phyloP scores from a whole-genome alignment of 2,113 vertebrate genomes.

The Carlito syrichta region DNA sequence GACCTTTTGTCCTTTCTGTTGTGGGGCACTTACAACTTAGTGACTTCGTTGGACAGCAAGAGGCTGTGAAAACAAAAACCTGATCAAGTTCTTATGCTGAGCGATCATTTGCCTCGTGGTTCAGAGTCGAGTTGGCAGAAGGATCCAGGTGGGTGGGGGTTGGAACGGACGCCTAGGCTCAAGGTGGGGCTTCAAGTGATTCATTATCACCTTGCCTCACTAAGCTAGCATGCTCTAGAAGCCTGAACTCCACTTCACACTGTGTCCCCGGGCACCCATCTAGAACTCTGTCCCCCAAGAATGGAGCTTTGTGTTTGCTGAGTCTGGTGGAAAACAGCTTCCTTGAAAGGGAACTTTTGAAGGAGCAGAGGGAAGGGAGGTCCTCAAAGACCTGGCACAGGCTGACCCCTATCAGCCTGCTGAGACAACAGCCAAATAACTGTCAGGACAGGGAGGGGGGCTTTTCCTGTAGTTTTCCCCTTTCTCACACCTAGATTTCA shows the following conservation, averaged over 20 bases:
- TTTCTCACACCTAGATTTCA: background rate
- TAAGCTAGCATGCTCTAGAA: background rate
- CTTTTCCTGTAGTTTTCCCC: background rate
- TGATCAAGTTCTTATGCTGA: slow-evolving; percentile 65
- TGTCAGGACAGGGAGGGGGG: background rate
- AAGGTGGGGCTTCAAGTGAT: background rate
- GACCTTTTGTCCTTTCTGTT: slow-evolving; percentile 75
- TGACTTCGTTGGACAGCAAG: slow-evolving; percentile 77
- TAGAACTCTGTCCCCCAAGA: background rate
- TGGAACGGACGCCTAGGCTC: background rate
- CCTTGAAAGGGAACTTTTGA: background rate
- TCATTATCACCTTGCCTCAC: background rate
- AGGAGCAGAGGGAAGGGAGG: background rate
- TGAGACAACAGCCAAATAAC: background rate
- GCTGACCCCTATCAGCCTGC: too few relatives aligned
- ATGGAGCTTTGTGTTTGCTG: background rate
- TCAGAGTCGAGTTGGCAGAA: background rate
- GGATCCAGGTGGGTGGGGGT: background rate
- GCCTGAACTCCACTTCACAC: background rate
- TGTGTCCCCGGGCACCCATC: background rate
- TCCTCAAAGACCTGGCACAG: background rate
- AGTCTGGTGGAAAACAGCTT: background rate
- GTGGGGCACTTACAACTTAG: slow-evolving; percentile 79
- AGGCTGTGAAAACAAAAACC: slow-evolving; percentile 82
- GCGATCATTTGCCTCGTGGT: slow-evolving; percentile 67